A percentile compares a stretch with the other conserved stretches of the same genome.
Evolutionary conservation across 2,888 invertebrate species (phyloP).

Genomic region (Clusia tigrina): DNA sequence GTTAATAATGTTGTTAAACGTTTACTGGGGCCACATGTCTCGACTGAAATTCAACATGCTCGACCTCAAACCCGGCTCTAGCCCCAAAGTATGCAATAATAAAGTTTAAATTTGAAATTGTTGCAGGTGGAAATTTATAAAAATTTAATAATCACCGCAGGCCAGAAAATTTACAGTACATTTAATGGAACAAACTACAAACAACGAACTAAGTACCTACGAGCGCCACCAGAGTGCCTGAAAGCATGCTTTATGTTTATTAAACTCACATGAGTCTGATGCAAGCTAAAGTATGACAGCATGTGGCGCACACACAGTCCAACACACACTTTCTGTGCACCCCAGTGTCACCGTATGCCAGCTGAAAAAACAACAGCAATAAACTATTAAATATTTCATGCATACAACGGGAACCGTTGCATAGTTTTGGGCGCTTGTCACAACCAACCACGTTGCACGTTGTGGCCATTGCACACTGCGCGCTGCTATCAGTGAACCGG

Average conservation of each 20-base stretch:
- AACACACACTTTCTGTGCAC: background rate
- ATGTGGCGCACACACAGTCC: background rate
- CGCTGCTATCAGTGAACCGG: constrained; percentile 18
- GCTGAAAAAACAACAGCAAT: background rate
- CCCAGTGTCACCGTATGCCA: background rate
- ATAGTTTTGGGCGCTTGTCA: background rate
- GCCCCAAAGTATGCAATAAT: background rate
- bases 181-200: too few species aligned
- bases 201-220: too few species aligned
- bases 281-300: too few species aligned
- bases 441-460: background rate
- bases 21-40: background rate
- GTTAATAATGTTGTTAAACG: background rate
- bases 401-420: background rate
- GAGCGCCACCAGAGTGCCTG: too few species aligned
- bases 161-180: too few species aligned
- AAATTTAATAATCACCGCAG: too few species aligned
- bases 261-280: too few species aligned
- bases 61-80: too few species aligned
- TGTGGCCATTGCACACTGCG: background rate
- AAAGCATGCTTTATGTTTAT: too few species aligned
- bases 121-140: too few species aligned
- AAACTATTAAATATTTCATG: background rate
- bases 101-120: too few species aligned
- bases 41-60: too few species aligned